phyloP scores from a whole-genome alignment of 2,797 vertebrate genomes.

The Alfaro cultratus region DNA sequence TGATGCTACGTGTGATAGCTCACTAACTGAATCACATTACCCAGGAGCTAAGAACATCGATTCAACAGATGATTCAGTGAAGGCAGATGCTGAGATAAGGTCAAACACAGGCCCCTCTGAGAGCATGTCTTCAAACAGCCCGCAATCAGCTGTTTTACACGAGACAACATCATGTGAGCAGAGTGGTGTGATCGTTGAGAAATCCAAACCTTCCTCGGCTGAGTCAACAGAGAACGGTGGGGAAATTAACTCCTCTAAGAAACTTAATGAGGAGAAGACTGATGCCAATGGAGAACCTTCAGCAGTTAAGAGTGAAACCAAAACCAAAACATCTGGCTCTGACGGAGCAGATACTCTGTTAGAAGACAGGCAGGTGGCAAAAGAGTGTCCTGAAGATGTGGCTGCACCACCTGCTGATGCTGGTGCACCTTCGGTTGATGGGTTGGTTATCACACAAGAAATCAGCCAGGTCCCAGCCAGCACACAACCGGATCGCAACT shows the following conservation, averaged over 20 bases:
- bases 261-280: slow-evolving; percentile 29
- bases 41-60: slow-evolving; percentile 21
- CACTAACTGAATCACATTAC: slow-evolving; percentile 20
- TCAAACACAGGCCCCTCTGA: slow-evolving; percentile 11
- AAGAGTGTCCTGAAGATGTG: slow-evolving; percentile 26
- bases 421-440: slow-evolving; percentile 10
- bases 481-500: slow-evolving; percentile 37
- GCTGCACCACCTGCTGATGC: slow-evolving; percentile 26
- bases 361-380: slow-evolving; percentile 24
- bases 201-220: slow-evolving; percentile 47
- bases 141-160: slow-evolving; percentile 47
- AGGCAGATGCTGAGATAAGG: slow-evolving; percentile 23
- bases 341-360: slow-evolving; percentile 21
- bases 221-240: slow-evolving; percentile 34
- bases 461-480: slow-evolving; percentile 27
- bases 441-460: slow-evolving; percentile 28
- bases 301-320: slow-evolving; percentile 23
- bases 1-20: slow-evolving; percentile 21
- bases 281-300: slow-evolving; percentile 8
- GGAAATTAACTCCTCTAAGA: slow-evolving; percentile 21
- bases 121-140: slow-evolving; percentile 27
- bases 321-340: slow-evolving; percentile 28
- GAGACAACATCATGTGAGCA: slow-evolving; percentile 45
- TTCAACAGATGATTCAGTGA: slow-evolving; percentile 25
- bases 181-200: slow-evolving; percentile 40